Percentiles rank a stretch among this genome's conserved stretches.
These are phyloP conservation scores for Eulithis testata DNA, from an alignment of 2,888 invertebrate species.

Conservation along the genomic window DNA sequence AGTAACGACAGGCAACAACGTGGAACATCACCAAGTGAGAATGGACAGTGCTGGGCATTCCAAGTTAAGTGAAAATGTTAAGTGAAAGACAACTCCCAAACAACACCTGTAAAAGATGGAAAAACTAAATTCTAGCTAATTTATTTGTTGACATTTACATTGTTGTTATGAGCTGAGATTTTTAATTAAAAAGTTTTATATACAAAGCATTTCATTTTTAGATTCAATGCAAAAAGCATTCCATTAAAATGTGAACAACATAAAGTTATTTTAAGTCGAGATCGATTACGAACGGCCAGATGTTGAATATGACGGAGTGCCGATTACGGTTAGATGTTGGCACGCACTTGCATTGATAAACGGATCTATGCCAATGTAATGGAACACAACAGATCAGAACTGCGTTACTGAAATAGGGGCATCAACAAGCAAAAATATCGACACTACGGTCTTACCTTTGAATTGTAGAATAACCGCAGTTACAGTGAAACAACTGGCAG, in stretches of 20 bases:
- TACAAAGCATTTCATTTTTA: conserved; percentile 41
- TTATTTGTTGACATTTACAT: conserved; percentile 55
- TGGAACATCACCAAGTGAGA: conserved; percentile 39
- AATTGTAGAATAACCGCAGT: conserved; percentile 38
- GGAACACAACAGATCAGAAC: conserved; percentile 27
- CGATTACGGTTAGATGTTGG: conserved; percentile 17
- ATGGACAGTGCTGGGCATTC: conserved; percentile 74
- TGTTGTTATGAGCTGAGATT: conserved; percentile 70
- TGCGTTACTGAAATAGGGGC: conserved; percentile 37
- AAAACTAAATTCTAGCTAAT: conserved; percentile 51
- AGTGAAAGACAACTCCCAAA: conserved; percentile 68
- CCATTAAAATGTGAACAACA: conserved; percentile 7
- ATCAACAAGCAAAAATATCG: conserved; percentile 44
- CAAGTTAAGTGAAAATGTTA: conserved; percentile 67
- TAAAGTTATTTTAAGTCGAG: background rate
- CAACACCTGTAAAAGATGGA: conserved; percentile 39
- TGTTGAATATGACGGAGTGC: conserved; percentile 20
- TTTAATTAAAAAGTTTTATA: conserved; percentile 75
- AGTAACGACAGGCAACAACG: conserved; percentile 34
- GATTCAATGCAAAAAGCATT: conserved; percentile 23
- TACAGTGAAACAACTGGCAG: conserved; percentile 47
- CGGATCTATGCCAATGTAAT: conserved; percentile 33
- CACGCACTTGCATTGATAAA: conserved; percentile 21
- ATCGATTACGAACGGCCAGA: conserved; percentile 24
- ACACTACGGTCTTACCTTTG: conserved; percentile 25